Evolutionary conservation across 1,140 invertebrate genomes (phyloP), one percentile per base, ranked within the genome.

Genomic region (Chionoecetes opilio): DNA sequence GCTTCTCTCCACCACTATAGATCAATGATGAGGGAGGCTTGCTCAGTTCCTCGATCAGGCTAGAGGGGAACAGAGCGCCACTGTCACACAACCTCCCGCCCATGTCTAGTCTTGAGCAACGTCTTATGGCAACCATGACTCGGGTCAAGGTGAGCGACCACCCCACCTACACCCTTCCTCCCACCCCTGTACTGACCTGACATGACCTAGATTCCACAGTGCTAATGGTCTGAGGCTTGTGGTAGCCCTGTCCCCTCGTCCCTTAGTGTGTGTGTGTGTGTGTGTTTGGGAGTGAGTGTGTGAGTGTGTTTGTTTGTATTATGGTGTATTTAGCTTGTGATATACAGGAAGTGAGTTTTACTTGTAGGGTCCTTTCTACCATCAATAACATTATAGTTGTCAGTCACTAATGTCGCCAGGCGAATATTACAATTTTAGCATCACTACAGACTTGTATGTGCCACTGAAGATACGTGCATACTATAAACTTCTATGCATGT

Each of bases 1-100:
- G 85, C 63, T 82, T 91, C 89, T 95, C 82, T 95, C 94, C 88
- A 93, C 75, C 37, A 95, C 94, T 91, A 34, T 95, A 95, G 94
- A 91, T 85, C 84, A 84, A 85, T 82, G 94, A 82, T 84, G 89
- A 91, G 31, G 94, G 82, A 35, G 82, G 26, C 41, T 85, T 88
- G 31, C 86, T 88, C n/a, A 37, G 32, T 26, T 84, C 75, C 29
- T 35, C 91, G 29, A 35, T 86, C 94, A 91, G 46, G 82, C 31
- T 91, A 84, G 94, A 46, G 94, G 90, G 87, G 75, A 9, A 86
- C 32, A 91, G 91, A 34, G 82, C 75, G 37, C 89, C 38, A 9
- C 94, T 37, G 37, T 82, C 38, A 9, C 94, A 75, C 3, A 31
- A 41, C 89, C 90, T 38, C 89, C 82, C 82, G 41, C 75, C 31